phyloP scores from a whole-genome alignment of 37 sponge, comb jelly and placozoan genomes.

The Hormiphora californensis region DNA sequence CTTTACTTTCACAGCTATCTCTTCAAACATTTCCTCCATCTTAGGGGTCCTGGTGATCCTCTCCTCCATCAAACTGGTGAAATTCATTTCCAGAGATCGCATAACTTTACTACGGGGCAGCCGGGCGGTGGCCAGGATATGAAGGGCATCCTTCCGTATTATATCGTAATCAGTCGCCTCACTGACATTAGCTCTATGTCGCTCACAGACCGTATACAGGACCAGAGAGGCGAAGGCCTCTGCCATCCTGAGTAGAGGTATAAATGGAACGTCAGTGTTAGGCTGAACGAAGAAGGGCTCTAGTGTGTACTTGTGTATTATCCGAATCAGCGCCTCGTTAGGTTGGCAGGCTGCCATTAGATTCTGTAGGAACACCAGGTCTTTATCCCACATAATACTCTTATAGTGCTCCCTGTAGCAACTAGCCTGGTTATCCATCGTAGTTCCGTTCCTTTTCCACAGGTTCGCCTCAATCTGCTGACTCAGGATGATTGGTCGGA shows the following conservation, averaged over 20 bases:
- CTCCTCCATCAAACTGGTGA: background rate
- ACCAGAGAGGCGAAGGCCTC: slow-evolving; percentile 43
- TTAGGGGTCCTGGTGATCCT: background rate
- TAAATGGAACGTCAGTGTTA: background rate
- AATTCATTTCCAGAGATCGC: slow-evolving; percentile 12
- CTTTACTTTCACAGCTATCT: background rate
- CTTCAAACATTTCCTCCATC: background rate
- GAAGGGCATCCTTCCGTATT: slow-evolving; percentile 38
- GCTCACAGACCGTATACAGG: background rate
- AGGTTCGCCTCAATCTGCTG: slow-evolving; percentile 51
- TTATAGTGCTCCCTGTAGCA: slow-evolving; percentile 52
- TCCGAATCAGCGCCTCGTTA: background rate
- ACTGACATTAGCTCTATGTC: background rate
- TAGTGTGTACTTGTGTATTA: slow-evolving; percentile 35
- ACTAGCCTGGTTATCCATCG: slow-evolving; percentile 31
- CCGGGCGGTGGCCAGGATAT: background rate
- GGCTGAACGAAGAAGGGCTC: slow-evolving; percentile 19
- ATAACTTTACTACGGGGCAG: slow-evolving; percentile 32
- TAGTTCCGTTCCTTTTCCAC: slow-evolving; percentile 51
- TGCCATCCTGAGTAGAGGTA: slow-evolving; percentile 42
- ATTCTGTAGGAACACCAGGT: background rate
- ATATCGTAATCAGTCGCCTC: slow-evolving; percentile 31
- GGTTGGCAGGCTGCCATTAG: background rate
- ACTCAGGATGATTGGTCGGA: slow-evolving; percentile 3
- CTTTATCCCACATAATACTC: slow-evolving; percentile 47